Conservation (phyloP, 2,113 vertebrate genomes). For the Odocoileus virginianus region DNA sequence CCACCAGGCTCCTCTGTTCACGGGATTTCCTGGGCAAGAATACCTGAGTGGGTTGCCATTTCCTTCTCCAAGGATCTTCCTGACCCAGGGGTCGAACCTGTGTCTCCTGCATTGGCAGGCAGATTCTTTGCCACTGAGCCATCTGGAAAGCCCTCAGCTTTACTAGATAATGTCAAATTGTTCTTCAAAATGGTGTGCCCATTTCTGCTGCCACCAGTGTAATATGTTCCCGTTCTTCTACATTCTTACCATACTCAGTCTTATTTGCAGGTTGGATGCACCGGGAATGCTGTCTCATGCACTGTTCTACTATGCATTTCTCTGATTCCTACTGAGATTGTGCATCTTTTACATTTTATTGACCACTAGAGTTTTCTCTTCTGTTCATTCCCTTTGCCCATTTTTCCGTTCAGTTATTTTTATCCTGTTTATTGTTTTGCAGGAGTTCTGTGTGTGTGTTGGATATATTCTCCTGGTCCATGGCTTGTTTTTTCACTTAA, state of each 20-base stretch:
- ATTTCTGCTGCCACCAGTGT: too few species aligned
- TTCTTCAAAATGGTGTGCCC: background rate
- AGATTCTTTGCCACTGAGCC: background rate
- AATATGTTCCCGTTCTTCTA: background rate
- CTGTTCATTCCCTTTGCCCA: background rate
- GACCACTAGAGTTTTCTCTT: background rate
- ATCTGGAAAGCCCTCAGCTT: background rate
- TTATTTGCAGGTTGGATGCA: background rate
- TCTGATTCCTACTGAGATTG: background rate
- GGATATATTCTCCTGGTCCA: background rate
- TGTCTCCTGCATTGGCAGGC: background rate
- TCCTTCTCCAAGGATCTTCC: background rate
- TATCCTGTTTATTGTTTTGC: background rate
- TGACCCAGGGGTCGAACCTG: fast-evolving
- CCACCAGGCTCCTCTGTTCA: background rate
- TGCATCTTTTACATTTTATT: background rate
- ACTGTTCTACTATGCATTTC: background rate
- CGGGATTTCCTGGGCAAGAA: background rate
- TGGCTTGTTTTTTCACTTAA: background rate
- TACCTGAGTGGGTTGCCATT: background rate
- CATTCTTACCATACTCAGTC: background rate
- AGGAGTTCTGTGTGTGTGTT: background rate
- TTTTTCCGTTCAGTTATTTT: background rate
- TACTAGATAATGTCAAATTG: background rate
- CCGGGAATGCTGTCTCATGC: background rate